Conservation (phyloP, 2,797 vertebrate genomes). For the Myotis findleyi region DNA sequence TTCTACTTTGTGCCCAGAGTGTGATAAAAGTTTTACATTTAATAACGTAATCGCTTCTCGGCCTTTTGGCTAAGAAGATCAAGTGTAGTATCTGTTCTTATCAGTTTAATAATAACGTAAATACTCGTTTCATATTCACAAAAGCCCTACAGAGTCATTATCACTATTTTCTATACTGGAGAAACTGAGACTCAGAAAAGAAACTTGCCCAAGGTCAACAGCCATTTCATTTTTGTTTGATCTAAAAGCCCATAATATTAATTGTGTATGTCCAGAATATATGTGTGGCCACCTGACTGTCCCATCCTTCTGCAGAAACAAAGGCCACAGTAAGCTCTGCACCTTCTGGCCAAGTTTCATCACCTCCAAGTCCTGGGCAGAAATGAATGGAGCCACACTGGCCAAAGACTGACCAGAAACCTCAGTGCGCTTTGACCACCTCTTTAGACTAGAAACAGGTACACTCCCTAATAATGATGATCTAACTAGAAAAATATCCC, state of each 20-base stretch:
- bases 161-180: background rate
- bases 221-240: background rate
- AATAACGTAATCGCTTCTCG: background rate
- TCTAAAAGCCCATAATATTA: background rate
- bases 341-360: background rate
- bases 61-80: too few relatives aligned
- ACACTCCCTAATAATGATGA: background rate
- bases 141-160: background rate
- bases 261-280: background rate
- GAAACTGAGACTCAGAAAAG: constrained; percentile 4
- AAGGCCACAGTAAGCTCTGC: background rate
- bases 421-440: background rate
- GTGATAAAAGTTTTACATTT: background rate
- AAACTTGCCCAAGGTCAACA: background rate
- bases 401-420: background rate
- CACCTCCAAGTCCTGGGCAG: background rate
- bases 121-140: background rate
- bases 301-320: background rate
- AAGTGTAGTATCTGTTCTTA: too few relatives aligned
- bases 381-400: background rate
- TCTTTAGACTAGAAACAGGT: background rate
- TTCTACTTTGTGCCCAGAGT: background rate
- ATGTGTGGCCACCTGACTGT: background rate
- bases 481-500: constrained; percentile 48
- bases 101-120: background rate